Conservation (phyloP, 1,140 invertebrate species). For the Hormaphis cornu region DNA sequence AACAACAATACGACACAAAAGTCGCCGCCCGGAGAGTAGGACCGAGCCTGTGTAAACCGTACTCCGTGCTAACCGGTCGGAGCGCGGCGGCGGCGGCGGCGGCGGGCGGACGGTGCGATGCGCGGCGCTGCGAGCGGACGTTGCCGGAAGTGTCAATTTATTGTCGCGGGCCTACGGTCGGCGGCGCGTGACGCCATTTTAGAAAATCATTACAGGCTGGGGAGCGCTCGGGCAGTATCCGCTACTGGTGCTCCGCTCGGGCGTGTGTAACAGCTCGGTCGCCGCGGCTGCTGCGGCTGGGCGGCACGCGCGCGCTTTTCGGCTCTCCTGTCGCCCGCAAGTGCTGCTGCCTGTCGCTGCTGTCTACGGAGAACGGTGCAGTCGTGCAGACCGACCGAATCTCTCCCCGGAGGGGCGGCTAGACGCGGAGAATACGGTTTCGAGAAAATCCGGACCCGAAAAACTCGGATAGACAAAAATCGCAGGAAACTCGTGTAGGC, state of each 20-base stretch:
- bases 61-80: conserved; percentile 1
- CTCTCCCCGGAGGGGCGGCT: too few relatives aligned
- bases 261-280: neutral
- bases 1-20: neutral
- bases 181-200: conserved; percentile 27
- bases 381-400: too few relatives aligned
- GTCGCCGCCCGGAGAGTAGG: neutral
- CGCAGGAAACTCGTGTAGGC: too few relatives aligned
- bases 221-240: neutral
- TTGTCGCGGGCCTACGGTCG: conserved; percentile 14
- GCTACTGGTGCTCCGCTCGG: neutral
- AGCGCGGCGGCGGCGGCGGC: neutral
- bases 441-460: too few relatives aligned
- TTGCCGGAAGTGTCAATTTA: conserved; percentile 28
- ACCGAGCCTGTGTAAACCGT: too few relatives aligned
- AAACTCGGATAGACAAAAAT: too few relatives aligned
- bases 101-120: too few relatives aligned
- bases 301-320: neutral
- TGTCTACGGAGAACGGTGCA: too few relatives aligned
- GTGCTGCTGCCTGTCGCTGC: neutral
- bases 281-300: neutral
- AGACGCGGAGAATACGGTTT: too few relatives aligned
- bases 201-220: conserved; percentile 29
- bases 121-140: conserved; percentile 11
- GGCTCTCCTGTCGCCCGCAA: neutral